Conservation (phyloP, 2,888 invertebrate species). For the Papilio elwesi region DNA sequence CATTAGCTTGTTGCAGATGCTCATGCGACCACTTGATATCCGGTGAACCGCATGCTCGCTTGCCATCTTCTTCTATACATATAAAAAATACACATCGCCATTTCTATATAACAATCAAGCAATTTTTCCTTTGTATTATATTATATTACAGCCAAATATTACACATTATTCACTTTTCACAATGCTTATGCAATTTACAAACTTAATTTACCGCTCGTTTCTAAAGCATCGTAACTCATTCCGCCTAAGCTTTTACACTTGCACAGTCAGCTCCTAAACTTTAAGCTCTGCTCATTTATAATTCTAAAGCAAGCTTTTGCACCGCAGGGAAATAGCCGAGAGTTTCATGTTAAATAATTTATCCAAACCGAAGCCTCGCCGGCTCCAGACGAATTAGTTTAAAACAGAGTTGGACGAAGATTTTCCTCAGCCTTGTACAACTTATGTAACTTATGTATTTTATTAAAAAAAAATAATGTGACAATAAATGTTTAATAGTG, state of each 20-base stretch:
- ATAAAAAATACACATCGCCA: too few relatives aligned
- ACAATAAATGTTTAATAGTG: too few relatives aligned
- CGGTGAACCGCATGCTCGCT: too few relatives aligned
- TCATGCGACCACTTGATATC: too few relatives aligned
- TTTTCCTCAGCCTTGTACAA: slow-evolving; percentile 3
- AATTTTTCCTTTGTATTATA: too few relatives aligned
- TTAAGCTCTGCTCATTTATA: slow-evolving; percentile 83
- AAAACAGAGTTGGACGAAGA: slow-evolving; percentile 51
- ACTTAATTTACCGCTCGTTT: slow-evolving; percentile 48
- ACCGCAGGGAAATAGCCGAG: slow-evolving; percentile 80
- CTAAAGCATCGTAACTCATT: slow-evolving; percentile 51
- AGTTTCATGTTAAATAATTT: slow-evolving; percentile 77
- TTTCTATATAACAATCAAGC: too few relatives aligned
- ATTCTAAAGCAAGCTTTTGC: slow-evolving; percentile 82
- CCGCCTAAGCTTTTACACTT: slow-evolving; percentile 82
- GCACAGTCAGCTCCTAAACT: slow-evolving; percentile 82
- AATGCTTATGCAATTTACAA: slow-evolving; percentile 3
- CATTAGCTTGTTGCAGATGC: too few relatives aligned
- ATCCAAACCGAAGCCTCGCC: slow-evolving; percentile 57
- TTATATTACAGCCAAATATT: too few relatives aligned
- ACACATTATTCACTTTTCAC: background rate
- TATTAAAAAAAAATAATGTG: background rate
- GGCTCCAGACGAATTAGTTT: slow-evolving; percentile 59
- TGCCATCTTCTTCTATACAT: too few relatives aligned
- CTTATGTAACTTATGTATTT: background rate